Evolutionary conservation across 2,113 vertebrate genomes (phyloP).

Genomic region (Tragelaphus strepsiceros): DNA sequence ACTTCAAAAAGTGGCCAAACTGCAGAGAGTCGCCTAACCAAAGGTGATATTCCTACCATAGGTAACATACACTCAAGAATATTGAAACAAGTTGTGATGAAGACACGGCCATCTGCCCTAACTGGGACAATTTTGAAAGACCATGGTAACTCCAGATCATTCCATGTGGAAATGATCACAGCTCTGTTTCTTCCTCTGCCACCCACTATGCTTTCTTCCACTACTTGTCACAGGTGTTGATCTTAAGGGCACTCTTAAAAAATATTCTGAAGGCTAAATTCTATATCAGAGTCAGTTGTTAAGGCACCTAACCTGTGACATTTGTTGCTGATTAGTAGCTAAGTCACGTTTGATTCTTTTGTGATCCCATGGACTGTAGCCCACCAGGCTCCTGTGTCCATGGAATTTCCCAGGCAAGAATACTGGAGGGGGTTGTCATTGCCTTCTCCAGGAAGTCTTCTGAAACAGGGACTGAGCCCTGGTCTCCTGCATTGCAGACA

Average conservation of each 20-base stretch:
- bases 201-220: fast-evolving
- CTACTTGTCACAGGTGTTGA: neutral
- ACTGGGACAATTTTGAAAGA: neutral
- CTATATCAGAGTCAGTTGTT: neutral
- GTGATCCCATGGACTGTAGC: neutral
- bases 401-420: neutral
- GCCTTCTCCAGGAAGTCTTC: neutral
- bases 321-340: neutral
- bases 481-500: neutral
- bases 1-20: too few relatives aligned
- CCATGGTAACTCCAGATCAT: neutral
- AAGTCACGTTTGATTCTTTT: neutral
- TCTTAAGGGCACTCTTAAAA: neutral
- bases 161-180: neutral
- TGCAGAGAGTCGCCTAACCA: neutral
- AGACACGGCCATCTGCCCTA: neutral
- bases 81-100: neutral
- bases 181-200: neutral
- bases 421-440: neutral
- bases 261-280: neutral
- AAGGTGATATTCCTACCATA: neutral
- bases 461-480: neutral
- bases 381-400: neutral
- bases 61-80: neutral
- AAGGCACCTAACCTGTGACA: neutral